These are phyloP conservation scores for Bubo bubo DNA, from an alignment of 2,113 vertebrate genomes.

Conservation along the genomic window DNA sequence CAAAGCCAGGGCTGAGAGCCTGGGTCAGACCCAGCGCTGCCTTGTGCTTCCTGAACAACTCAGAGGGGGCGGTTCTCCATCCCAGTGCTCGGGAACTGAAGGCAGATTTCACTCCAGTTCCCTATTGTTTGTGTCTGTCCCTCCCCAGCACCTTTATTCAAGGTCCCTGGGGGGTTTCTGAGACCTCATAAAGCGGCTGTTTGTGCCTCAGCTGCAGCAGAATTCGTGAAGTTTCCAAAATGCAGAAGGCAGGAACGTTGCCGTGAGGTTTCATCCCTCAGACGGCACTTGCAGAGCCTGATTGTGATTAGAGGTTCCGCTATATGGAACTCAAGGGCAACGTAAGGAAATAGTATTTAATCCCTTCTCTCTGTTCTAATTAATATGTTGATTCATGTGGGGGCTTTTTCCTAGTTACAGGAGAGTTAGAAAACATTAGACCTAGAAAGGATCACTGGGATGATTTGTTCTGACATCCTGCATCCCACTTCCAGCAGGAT, in stretches of 20 bases:
- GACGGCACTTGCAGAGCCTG: background rate
- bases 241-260: background rate
- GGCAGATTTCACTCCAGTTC: too few species aligned
- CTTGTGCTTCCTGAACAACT: too few species aligned
- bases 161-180: background rate
- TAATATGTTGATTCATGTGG: background rate
- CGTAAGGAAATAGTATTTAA: background rate
- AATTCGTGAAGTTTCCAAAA: background rate
- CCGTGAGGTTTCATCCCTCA: background rate
- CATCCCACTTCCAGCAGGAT: background rate
- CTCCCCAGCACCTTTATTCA: background rate
- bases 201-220: rapidly evolving
- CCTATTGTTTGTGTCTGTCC: background rate
- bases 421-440: background rate
- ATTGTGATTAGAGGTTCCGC: background rate
- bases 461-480: background rate
- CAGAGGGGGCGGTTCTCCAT: too few species aligned
- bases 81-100: too few species aligned
- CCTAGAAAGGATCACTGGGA: background rate
- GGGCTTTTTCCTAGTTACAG: background rate
- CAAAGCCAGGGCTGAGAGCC: background rate
- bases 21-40: too few species aligned
- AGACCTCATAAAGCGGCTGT: background rate
- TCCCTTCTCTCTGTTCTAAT: background rate
- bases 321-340: background rate